A percentile compares a stretch with the other conserved stretches of the same genome.
These are phyloP conservation scores for Oreohelix idahoensis DNA, from an alignment of 1,140 invertebrate species.

Conservation along the genomic window DNA sequence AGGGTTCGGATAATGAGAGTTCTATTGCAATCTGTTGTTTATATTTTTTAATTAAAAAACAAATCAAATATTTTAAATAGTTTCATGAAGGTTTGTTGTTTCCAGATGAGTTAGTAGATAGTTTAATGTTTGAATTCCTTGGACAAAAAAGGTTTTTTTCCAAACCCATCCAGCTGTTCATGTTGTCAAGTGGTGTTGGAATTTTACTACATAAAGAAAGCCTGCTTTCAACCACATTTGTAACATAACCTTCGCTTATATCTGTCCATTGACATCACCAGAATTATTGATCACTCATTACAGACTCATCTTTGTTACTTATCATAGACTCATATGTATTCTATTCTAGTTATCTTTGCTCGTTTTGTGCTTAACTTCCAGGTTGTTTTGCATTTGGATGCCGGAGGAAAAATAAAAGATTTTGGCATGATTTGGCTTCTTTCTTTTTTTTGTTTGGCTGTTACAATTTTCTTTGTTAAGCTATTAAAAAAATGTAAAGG, in stretches of 20 bases:
- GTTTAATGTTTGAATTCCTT: no score
- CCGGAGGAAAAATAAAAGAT: neutral
- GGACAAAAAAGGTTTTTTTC: no score
- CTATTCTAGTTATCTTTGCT: neutral
- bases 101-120: no score
- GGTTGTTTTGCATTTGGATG: neutral
- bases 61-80: no score
- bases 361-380: neutral
- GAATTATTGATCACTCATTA: neutral
- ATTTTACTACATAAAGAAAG: neutral
- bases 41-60: no score
- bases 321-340: neutral
- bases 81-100: no score
- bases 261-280: neutral
- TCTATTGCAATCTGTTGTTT: no score
- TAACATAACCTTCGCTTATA: neutral
- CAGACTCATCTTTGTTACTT: conserved; percentile 16
- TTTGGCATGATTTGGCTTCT: no score
- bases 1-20: no score
- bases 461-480: no score
- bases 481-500: no score
- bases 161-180: neutral
- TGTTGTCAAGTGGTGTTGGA: neutral
- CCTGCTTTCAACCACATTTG: neutral
- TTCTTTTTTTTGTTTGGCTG: no score